A percentile compares a stretch with the other conserved stretches of the same genome.
Evolutionary conservation across 1,140 invertebrate genomes (phyloP).

Genomic region (Eriosoma lanigerum): DNA sequence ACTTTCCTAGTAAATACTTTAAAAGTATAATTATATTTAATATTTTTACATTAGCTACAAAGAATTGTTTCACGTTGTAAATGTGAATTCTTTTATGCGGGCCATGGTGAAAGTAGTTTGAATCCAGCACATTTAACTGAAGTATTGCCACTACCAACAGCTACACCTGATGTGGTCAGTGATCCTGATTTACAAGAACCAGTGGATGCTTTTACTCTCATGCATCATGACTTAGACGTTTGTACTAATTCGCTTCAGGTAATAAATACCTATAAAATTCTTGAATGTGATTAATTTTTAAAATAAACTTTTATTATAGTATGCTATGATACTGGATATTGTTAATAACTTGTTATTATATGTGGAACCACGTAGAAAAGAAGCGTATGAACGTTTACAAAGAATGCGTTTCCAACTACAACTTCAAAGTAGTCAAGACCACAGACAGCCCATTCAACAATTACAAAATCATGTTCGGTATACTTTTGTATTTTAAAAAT

Average conservation of each 20-base stretch:
- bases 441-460: conserved; percentile 86
- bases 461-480: conserved; percentile 81
- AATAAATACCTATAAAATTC: conserved; percentile 25
- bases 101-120: conserved; percentile 81
- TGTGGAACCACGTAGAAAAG: conserved; percentile 93
- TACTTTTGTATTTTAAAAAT: neutral
- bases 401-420: conserved; percentile 92
- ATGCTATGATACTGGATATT: conserved; percentile 94
- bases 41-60: conserved; percentile 70
- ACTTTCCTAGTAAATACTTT: too few relatives aligned
- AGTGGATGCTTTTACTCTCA: conserved; percentile 95
- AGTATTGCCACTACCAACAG: conserved; percentile 66
- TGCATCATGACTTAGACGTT: conserved; percentile 97
- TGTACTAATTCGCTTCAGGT: conserved; percentile 92
- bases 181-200: conserved; percentile 66
- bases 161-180: conserved; percentile 69
- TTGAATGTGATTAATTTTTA: neutral
- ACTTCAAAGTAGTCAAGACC: conserved; percentile 85
- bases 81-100: conserved; percentile 97
- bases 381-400: conserved; percentile 83
- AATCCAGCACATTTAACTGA: conserved; percentile 69
- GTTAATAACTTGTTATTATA: conserved; percentile 96
- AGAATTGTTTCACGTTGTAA: conserved; percentile 94
- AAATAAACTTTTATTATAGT: conserved; percentile 63
- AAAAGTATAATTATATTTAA: neutral